Base-by-base conservation (phyloP, 2,797 vertebrate species). In the Podargus strigoides region DNA sequence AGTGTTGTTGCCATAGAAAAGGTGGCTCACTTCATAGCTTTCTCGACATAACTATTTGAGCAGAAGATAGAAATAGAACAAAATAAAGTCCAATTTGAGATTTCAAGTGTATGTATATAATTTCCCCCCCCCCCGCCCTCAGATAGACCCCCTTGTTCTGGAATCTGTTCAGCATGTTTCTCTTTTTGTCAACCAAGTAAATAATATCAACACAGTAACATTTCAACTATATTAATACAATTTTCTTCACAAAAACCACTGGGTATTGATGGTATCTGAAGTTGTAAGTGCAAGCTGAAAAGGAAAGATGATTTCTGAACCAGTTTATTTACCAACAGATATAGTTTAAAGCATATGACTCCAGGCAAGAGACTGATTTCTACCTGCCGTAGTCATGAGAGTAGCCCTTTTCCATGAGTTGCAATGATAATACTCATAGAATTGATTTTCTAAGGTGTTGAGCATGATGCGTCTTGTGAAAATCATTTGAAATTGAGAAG, bases 1-100 rank as follows among this genome's bases (percentile, higher is more conserved):
- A 84, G 85, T 82, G 85, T 92, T 94, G 96, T 96, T 97, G 94
- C 92, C 89, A 96, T 96, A 97, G 95, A 95, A 97, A 94, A 95
- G 56, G 72, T 94, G 58, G 47, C 75, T 95, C 63, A 63, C 32
- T 87, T 95, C 74, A 60, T 34, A 70, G 82, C 80, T 93, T 95
- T 88, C 90, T 93, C 75, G 91, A 67, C 44, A 30, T 73, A 95
- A 77, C 62, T 93, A 3, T 92, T 72, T 91, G 80, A 97, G 69
- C 32, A 90, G 34, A 12, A 89, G 93, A 69, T 86, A 89, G 88
- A 94, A 76, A 76, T 63, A 88, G 60, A 92, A 72, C 30, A 69
- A 85, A 79, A 64, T 52, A 69, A 95, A 89, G 52, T 78, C 76
- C 32, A 69, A 26, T 67, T 87, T 90, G 26, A 68, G 67, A 62